Evolutionary conservation across 2,888 invertebrate genomes (phyloP).

Genomic region (Mythimna loreyi): DNA sequence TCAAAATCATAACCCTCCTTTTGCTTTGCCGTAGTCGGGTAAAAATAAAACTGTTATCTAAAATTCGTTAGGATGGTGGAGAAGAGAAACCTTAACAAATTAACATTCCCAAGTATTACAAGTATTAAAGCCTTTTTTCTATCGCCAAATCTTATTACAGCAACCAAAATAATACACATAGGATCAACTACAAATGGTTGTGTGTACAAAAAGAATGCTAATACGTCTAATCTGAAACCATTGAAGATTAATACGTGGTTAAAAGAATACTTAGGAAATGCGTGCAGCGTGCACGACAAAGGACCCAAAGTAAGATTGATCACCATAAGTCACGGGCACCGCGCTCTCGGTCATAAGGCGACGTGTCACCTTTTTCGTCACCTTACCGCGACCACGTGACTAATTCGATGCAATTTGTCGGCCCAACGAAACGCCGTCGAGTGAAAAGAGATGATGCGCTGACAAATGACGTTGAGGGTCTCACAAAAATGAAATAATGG

Average conservation of each 20-base stretch:
- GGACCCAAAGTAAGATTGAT: slow-evolving; percentile 83
- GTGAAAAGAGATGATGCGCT: slow-evolving; percentile 89
- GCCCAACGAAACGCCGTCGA: slow-evolving; percentile 83
- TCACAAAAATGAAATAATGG: slow-evolving; percentile 90
- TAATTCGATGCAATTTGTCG: slow-evolving; percentile 90
- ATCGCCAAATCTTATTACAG: slow-evolving; percentile 25
- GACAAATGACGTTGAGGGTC: slow-evolving; percentile 89
- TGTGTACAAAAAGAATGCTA: slow-evolving; percentile 71
- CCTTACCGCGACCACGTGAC: slow-evolving; percentile 88
- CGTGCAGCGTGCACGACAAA: slow-evolving; percentile 81
- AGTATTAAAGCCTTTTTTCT: not conserved
- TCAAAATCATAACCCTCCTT: too few relatives aligned
- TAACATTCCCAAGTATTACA: too few relatives aligned
- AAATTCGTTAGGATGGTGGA: not conserved
- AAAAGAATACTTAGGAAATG: slow-evolving; percentile 79
- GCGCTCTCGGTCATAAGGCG: slow-evolving; percentile 74
- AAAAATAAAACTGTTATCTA: not conserved
- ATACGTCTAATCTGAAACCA: slow-evolving; percentile 76
- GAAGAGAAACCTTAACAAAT: not conserved
- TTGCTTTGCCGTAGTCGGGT: too few relatives aligned
- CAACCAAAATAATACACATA: slow-evolving; percentile 25
- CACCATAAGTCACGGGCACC: slow-evolving; percentile 79
- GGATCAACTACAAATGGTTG: slow-evolving; percentile 26
- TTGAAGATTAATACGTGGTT: slow-evolving; percentile 71
- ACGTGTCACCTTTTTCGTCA: slow-evolving; percentile 90